Evolutionary conservation across 2,113 vertebrate species (phyloP).

Genomic region (Actenoides hombroni): DNA sequence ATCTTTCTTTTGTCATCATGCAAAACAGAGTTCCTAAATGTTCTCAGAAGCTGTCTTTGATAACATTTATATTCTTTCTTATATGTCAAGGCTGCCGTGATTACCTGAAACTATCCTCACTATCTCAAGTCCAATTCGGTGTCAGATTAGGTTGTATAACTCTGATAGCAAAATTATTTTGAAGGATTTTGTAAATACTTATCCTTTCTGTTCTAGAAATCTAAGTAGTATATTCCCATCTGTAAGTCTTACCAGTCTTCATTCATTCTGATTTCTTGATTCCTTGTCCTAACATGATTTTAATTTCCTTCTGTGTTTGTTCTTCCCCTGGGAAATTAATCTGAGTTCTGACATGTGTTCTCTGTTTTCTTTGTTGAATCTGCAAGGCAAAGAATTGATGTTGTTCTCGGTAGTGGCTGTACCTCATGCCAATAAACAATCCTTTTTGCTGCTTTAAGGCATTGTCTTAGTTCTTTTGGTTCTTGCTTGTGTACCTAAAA

Average conservation of each 20-base stretch:
- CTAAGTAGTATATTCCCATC: neutral
- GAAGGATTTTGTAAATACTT: neutral
- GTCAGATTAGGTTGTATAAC: neutral
- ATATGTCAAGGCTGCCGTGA: neutral
- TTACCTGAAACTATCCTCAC: neutral
- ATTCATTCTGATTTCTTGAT: slow-evolving; percentile 32
- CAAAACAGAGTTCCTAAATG: neutral
- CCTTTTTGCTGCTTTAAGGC: neutral
- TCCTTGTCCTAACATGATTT: slow-evolving; percentile 40
- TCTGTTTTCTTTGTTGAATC: slow-evolving; percentile 4
- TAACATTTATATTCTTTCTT: neutral
- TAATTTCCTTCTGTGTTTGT: slow-evolving; percentile 22
- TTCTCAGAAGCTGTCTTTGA: neutral
- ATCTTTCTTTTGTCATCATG: neutral
- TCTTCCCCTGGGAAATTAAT: slow-evolving; percentile 40
- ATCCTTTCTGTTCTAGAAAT: neutral
- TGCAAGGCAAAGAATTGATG: neutral
- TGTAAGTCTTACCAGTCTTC: neutral
- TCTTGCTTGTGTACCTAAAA: neutral
- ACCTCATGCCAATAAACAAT: neutral
- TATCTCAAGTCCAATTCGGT: neutral
- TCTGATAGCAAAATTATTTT: neutral
- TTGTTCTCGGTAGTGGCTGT: neutral
- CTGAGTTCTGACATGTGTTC: slow-evolving; percentile 32
- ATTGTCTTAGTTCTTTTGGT: neutral